Evolutionary conservation across 2,797 vertebrate species (phyloP).

Genomic region (Crocodylus rhombifer): DNA sequence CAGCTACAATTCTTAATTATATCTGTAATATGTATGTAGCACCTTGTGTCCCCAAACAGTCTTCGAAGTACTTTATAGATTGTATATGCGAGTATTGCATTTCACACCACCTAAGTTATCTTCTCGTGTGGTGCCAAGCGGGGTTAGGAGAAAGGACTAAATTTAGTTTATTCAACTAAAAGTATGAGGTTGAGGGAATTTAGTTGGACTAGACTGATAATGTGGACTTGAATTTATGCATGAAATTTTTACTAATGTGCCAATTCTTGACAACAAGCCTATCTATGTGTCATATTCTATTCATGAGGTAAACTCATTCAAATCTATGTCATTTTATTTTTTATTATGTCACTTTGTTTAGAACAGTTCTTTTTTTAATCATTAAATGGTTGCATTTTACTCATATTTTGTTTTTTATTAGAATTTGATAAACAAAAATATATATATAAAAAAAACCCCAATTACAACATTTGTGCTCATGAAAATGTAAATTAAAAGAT

Average conservation of each 20-base stretch:
- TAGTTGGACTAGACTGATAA: accelerated
- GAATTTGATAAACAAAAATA: no score
- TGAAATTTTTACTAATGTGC: accelerated
- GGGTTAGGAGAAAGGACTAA: neutral
- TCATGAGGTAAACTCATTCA: no score
- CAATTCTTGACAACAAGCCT: no score
- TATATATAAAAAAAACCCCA: no score
- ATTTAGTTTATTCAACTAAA: no score
- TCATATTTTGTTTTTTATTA: neutral
- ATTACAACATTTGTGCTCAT: neutral
- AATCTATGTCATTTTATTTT: neutral
- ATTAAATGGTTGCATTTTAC: neutral
- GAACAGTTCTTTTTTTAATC: accelerated
- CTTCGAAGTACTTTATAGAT: neutral
- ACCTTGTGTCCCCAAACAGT: neutral
- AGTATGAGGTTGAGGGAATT: accelerated
- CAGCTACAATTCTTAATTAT: neutral
- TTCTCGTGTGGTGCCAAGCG: accelerated
- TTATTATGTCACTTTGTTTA: neutral
- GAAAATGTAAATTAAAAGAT: neutral
- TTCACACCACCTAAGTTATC: neutral
- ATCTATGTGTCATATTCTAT: no score
- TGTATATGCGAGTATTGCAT: neutral
- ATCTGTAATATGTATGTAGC: neutral
- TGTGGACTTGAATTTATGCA: accelerated